Evolutionary conservation across 2,888 invertebrate genomes (phyloP).

Genomic region (Lasioglossum marginatum): DNA sequence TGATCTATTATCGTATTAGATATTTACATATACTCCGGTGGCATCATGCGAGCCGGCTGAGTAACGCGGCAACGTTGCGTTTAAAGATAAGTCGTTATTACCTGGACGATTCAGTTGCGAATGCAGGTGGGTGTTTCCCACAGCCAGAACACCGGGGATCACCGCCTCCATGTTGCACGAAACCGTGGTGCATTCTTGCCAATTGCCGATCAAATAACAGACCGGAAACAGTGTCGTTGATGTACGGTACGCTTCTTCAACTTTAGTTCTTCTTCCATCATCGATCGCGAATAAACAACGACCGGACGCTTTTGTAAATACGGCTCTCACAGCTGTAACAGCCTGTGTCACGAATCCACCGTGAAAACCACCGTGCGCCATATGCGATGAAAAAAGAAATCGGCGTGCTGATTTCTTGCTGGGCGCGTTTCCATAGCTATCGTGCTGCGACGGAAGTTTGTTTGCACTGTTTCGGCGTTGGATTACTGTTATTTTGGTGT

Average conservation of each 20-base stretch:
- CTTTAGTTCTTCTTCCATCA: slow-evolving; percentile 13
- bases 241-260: slow-evolving; percentile 31
- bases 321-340: neutral
- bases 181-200: slow-evolving; percentile 46
- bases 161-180: slow-evolving; percentile 67
- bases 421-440: neutral
- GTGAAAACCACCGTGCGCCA: neutral
- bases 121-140: slow-evolving; percentile 76
- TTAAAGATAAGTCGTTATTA: slow-evolving; percentile 66
- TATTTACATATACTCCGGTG: slow-evolving; percentile 30
- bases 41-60: slow-evolving; percentile 16
- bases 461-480: neutral
- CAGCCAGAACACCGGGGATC: slow-evolving; percentile 64
- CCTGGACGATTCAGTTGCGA: slow-evolving; percentile 56
- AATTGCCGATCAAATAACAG: slow-evolving; percentile 59
- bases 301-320: slow-evolving; percentile 12
- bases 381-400: neutral
- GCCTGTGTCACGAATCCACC: neutral
- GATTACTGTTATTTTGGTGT: neutral
- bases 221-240: slow-evolving; percentile 53
- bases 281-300: slow-evolving; percentile 31
- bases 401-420: neutral
- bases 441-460: neutral
- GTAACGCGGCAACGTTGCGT: slow-evolving; percentile 46
- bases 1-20: slow-evolving; percentile 39